Evolutionary conservation across 2,797 vertebrate genomes (phyloP), one percentile per base, ranked within the genome.

Genomic region (Salarias fasciatus): DNA sequence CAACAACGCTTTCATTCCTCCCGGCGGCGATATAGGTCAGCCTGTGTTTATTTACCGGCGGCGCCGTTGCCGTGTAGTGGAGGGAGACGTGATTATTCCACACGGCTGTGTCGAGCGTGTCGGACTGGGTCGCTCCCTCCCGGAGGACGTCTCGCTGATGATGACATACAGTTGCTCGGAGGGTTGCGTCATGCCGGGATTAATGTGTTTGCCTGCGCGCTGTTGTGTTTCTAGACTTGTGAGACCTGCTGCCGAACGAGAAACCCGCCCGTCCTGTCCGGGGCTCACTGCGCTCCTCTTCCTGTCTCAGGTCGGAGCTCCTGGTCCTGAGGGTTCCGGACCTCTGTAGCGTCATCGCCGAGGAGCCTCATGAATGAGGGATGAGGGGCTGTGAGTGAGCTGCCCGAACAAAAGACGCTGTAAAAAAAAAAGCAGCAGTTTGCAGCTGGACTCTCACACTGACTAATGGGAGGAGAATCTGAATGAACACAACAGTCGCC

Each of bases 361-460:
- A 11, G 5, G 44, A 35, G n/a, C 46, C 6, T 47, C 36, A 40
- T n/a, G 1, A 37, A 35, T 38, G 37, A 24, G 41, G 13, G 35
- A 35, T 67, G 63, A 47, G 4, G 36, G 31, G 31, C 9, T 2
- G 36, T 49, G 63, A 15, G 47, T 45, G 54, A 31, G 43, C 46
- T 24, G 3, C 2, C 24, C 18, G 18, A 24, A 24, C 18, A 24
- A 24, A 24, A 24, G 18, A 18, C 18, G 2, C 24, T 3, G 2
- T 2, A 24, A 24, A 24, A 24, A 24, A 24, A 24, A 18, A 24
- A 24, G 62, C 80, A 75, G 68, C 72, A 54, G 61, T 29, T 46
- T 71, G 56, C 85, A 88, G 86, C 89, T 90, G 90, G 73, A 77
- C 70, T 66, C 63, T 62, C 52, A 44, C 8, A 38, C 35, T 84